A percentile compares a stretch with the other conserved stretches of the same genome.
Evolutionary conservation across 2,888 invertebrate genomes (phyloP).

Genomic region (Adelognathus sp.): DNA sequence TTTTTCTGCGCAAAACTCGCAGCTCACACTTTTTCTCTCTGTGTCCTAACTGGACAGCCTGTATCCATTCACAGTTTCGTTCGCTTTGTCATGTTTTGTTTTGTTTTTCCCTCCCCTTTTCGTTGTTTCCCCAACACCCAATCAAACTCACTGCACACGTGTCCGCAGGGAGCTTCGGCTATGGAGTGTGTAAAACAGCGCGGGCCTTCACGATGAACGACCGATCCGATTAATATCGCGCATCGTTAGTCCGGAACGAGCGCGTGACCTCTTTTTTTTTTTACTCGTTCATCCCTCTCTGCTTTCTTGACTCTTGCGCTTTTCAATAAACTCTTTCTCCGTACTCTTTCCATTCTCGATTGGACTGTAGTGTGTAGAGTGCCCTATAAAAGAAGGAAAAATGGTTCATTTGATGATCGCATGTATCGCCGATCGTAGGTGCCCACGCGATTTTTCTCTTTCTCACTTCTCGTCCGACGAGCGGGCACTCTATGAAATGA

Average conservation of each 20-base stretch:
- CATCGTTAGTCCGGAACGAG: neutral
- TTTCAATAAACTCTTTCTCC: neutral
- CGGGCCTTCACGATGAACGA: constrained; percentile 13
- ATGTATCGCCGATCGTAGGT: neutral
- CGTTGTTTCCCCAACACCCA: constrained; percentile 26
- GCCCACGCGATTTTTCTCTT: constrained; percentile 1
- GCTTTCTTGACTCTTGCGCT: neutral
- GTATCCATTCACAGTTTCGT: constrained; percentile 17
- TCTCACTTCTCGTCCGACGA: constrained; percentile 17
- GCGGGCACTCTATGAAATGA: constrained; percentile 48
- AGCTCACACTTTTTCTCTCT: too few relatives aligned
- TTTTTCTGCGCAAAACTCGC: neutral
- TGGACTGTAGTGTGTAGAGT: neutral
- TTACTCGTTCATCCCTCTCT: neutral
- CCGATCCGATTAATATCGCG: constrained; percentile 26
- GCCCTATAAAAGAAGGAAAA: neutral
- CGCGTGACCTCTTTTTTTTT: constrained; percentile 23
- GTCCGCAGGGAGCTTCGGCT: neutral
- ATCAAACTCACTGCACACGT: constrained; percentile 17
- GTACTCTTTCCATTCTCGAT: neutral
- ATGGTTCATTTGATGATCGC: neutral
- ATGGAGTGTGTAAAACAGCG: neutral
- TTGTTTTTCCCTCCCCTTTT: too few relatives aligned
- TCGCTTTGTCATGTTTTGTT: constrained; percentile 33
- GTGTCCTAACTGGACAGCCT: neutral